phyloP scores from a whole-genome alignment of 1,140 invertebrate genomes.

The Achroia grisella region DNA sequence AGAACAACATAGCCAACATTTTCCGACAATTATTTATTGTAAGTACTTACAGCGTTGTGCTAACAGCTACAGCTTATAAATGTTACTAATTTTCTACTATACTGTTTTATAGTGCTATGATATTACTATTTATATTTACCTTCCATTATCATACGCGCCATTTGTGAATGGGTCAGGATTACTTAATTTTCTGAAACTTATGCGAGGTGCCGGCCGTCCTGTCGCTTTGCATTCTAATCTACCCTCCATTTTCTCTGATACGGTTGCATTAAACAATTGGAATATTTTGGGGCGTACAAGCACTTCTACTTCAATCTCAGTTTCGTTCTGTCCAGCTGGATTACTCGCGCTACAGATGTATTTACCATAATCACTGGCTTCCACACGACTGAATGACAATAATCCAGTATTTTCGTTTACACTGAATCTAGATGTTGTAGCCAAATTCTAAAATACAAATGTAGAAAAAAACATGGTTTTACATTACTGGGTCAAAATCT shows the following conservation, averaged over 20 bases:
- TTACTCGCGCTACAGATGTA: slow-evolving; percentile 91
- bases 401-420: slow-evolving; percentile 81
- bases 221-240: slow-evolving; percentile 83
- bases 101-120: too few species aligned
- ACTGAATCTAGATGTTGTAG: slow-evolving; percentile 80
- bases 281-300: slow-evolving; percentile 87
- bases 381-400: slow-evolving; percentile 84
- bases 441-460: slow-evolving; percentile 78
- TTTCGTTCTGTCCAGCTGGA: slow-evolving; percentile 81
- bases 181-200: slow-evolving; percentile 82
- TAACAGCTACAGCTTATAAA: too few species aligned
- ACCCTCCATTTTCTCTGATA: slow-evolving; percentile 77
- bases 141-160: slow-evolving; percentile 78
- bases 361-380: slow-evolving; percentile 83
- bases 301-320: slow-evolving; percentile 77
- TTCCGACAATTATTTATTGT: too few species aligned
- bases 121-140: slow-evolving; percentile 44
- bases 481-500: too few species aligned
- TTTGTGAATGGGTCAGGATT: slow-evolving; percentile 73
- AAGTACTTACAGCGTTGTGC: too few species aligned
- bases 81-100: too few species aligned
- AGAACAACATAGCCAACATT: too few species aligned
- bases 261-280: slow-evolving; percentile 83
- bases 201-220: slow-evolving; percentile 84
- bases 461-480: slow-evolving; percentile 13